phyloP scores from a whole-genome alignment of 2,888 invertebrate species.

The Seira ritae region DNA sequence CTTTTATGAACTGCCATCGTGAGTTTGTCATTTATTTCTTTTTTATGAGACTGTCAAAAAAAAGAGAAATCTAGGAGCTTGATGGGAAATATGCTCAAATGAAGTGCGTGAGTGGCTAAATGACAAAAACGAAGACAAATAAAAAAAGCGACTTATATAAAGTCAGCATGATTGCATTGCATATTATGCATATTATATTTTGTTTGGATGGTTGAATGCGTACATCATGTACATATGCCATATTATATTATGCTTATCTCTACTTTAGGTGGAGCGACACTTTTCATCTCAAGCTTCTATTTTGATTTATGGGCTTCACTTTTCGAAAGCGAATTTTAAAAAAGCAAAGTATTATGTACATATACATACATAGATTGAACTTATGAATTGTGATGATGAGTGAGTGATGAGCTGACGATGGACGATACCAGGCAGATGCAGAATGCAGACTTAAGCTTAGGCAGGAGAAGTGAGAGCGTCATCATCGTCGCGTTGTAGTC shows the following conservation, averaged over 20 bases:
- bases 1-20: slow-evolving; percentile 34
- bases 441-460: background rate
- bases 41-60: slow-evolving; percentile 43
- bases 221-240: too few species aligned
- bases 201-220: too few species aligned
- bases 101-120: too few species aligned
- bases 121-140: too few species aligned
- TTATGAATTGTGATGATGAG: slow-evolving; percentile 6
- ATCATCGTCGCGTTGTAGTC: too few species aligned
- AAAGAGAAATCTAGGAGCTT: slow-evolving; percentile 20
- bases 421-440: background rate
- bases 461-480: slow-evolving; percentile 19
- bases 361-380: too few species aligned
- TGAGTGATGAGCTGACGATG: slow-evolving; percentile 40
- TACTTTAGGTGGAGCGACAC: background rate
- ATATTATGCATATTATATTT: too few species aligned
- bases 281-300: background rate
- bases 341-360: slow-evolving; percentile 24
- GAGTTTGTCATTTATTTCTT: slow-evolving; percentile 55
- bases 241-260: too few species aligned
- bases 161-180: too few species aligned
- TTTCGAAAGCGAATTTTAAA: slow-evolving; percentile 38
- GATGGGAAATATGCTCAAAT: too few species aligned
- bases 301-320: slow-evolving; percentile 48
- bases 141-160: too few species aligned